Conservation (phyloP, 2,888 invertebrate species). For the Lagria hirta region DNA sequence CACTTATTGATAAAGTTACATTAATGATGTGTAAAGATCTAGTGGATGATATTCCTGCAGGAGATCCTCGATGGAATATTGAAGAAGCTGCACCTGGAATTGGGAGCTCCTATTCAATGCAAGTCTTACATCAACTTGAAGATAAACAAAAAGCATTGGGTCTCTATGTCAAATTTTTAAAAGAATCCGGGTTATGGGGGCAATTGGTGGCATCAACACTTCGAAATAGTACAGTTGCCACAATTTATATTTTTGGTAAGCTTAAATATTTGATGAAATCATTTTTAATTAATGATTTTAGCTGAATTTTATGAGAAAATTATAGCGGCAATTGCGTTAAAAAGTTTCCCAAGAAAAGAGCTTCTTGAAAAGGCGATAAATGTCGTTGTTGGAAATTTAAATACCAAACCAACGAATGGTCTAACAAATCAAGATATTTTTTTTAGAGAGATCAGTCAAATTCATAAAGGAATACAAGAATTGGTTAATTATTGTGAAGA, state of each 20-base stretch:
- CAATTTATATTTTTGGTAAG: conserved; percentile 56
- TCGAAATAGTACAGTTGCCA: conserved; percentile 57
- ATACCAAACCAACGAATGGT: conserved; percentile 53
- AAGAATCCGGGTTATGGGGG: conserved; percentile 67
- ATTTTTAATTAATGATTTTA: too few species aligned
- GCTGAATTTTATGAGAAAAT: conserved; percentile 79
- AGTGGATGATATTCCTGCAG: conserved; percentile 84
- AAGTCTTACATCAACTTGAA: conserved; percentile 80
- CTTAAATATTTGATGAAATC: too few species aligned
- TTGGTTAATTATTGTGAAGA: conserved; percentile 64
- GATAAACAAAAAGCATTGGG: conserved; percentile 81
- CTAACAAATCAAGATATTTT: conserved; percentile 75
- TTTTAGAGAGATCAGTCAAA: conserved; percentile 68
- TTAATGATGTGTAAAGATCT: conserved; percentile 72
- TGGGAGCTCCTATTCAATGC: conserved; percentile 77
- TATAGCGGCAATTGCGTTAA: conserved; percentile 70
- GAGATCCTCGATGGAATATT: conserved; percentile 81
- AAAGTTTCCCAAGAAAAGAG: conserved; percentile 62
- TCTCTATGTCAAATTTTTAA: conserved; percentile 75
- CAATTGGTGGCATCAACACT: conserved; percentile 55
- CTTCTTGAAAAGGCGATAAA: conserved; percentile 62
- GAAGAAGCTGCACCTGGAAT: conserved; percentile 54
- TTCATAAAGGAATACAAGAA: conserved; percentile 67
- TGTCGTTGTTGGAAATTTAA: conserved; percentile 54
- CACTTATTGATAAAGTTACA: conserved; percentile 61